Base-by-base conservation (phyloP, 2,113 vertebrate genomes). In the Alethe castanea region DNA sequence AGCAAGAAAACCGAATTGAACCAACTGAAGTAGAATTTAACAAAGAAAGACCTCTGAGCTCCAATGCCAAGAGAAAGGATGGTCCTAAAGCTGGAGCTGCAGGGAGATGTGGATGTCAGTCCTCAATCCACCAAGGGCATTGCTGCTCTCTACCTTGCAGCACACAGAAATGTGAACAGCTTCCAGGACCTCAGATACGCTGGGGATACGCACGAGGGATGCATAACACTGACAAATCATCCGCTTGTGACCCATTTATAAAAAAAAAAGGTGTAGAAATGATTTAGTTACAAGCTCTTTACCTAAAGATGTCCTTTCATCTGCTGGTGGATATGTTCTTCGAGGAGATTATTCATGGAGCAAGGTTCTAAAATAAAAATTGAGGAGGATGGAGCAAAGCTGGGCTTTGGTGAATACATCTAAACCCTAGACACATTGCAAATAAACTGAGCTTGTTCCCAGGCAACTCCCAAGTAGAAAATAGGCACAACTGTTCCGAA, bases 361-460 rank as follows among this genome's bases (percentile, higher is more conserved):
- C 88, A 96, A 95, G 90, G 92, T 95, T 96, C 95, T 97, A 97
- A 97, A 96, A 96, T 96, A 96, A 97, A 96, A 96, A 96, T 92
- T 96, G 94, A 97, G 96, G 94, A 97, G 96, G 95, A 93, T 90
- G 95, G 86, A 93, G 93, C 57, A 94, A 96, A 96, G 95, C 85
- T 97, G 88, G 88, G 92, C 82, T 90, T 95, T 92, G 77, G 92
- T 96, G 92, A 96, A 94, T 94, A 92, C 92, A 96, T 96, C 92
- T 88, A 96, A 96, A 95, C 90, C 80, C 88, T 88, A 97, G 82
- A 92, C 86, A 94, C 48, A 81, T 86, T 95, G 90, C 94, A 97
- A 96, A 94, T 74, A 95, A 84, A 94, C 64, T 60, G 79, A 96
- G 88, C 86, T 85, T 76, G 94, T 96, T 97, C 96, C 96, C 96